Base-by-base conservation (phyloP, 2,113 vertebrate genomes). In the Chaetodon trifascialis region DNA sequence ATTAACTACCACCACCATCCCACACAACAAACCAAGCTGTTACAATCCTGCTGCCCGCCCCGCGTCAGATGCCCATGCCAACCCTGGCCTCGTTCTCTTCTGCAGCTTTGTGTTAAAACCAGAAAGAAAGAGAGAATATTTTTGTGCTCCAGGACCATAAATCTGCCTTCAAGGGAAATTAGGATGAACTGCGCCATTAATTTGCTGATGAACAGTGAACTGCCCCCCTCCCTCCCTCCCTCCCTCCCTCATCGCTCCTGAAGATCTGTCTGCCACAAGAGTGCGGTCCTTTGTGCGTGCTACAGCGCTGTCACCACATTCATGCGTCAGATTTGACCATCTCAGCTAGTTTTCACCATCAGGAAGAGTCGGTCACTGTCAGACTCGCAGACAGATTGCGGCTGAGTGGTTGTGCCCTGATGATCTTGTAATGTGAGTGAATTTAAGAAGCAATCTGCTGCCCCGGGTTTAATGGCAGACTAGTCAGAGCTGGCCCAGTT, bases 361-460 rank as follows among this genome's bases (percentile, higher is more conserved):
- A 76, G 86, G 86, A 79, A 38, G 85, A 86, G 89, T 83, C 80
- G 4, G 74, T 82, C 76, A 34, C 84, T 78, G 84, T 88, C 89
- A 90, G 89, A 82, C 88, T 80, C 7, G 38, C 79, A 79, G 89
- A 86, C 89, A 88, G 86, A 91, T 90, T 91, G 85, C 17, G 55
- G 83, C 76, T 65, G 86, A 90, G 84, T 82, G 72, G 47, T 86
- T 91, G 84, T 87, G 80, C 85, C 90, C 85, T 67, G 52, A 70
- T 80, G 88, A 85, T 91, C 88, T 87, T 69, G 85, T 87, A 88
- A 91, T 82, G 78, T 70, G 76, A 88, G 78, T 54, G 73, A 89
- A 80, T 88, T 89, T 85, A 89, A 91, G 85, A 88, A 30, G 72
- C 88, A 90, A 86, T 90, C 88, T 90, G 88, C 82, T 85, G 79